These are phyloP conservation scores for Heliconius nattereri DNA, from an alignment of 1,140 invertebrate genomes.

Conservation along the genomic window DNA sequence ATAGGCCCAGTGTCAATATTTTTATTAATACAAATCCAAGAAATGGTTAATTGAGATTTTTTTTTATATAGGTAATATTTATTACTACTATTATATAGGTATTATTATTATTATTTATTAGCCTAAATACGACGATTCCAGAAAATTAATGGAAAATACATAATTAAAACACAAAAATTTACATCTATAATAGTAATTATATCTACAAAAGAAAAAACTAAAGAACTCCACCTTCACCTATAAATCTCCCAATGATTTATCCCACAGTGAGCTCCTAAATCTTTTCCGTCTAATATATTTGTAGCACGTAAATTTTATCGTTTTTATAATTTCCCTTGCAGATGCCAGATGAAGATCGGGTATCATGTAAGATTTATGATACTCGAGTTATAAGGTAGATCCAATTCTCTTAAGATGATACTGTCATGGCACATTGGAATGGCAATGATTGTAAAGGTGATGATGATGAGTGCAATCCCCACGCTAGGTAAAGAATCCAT, in stretches of 20 bases:
- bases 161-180: neutral
- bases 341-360: neutral
- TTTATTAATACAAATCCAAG: no score
- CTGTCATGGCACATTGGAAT: neutral
- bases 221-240: neutral
- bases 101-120: no score
- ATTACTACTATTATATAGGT: no score
- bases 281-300: slow-evolving; percentile 27
- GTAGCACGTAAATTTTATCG: slow-evolving; percentile 34
- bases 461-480: neutral
- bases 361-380: neutral
- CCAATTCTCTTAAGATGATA: neutral
- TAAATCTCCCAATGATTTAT: slow-evolving; percentile 32
- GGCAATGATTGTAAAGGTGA: no score
- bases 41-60: no score
- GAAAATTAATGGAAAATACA: no score
- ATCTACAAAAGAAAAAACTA: neutral
- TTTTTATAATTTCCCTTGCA: slow-evolving; percentile 9
- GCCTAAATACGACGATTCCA: no score
- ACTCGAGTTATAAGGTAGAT: neutral
- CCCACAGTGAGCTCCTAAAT: slow-evolving; percentile 29
- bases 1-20: no score
- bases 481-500: no score
- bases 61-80: no score
- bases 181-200: neutral